A percentile compares a stretch with the other conserved stretches of the same genome.
These are phyloP conservation scores for Pterophyllum scalare DNA, from an alignment of 2,113 vertebrate genomes.

Conservation along the genomic window DNA sequence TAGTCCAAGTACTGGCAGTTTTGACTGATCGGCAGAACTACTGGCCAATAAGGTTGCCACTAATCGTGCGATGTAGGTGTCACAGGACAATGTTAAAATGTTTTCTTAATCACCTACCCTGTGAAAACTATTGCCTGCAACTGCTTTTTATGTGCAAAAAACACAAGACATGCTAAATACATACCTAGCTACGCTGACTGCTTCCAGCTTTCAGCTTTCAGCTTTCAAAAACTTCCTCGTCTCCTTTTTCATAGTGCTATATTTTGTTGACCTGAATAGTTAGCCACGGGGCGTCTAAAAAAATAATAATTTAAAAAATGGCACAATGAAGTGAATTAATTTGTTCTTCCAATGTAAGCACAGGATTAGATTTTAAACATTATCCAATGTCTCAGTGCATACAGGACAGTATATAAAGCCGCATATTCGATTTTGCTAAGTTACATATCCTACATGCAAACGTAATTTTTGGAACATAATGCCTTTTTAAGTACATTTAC, in stretches of 20 bases:
- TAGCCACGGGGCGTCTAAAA: background rate
- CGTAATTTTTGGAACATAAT: background rate
- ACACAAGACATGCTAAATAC: background rate
- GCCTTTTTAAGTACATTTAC: background rate
- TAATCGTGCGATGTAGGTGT: background rate
- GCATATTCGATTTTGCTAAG: background rate
- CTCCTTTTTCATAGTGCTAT: background rate
- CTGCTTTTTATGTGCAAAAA: background rate
- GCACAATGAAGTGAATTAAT: background rate
- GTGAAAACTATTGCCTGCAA: background rate
- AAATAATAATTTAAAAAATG: background rate
- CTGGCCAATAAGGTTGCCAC: background rate
- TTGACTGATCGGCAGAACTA: background rate
- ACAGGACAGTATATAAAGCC: background rate
- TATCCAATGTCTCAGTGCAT: background rate
- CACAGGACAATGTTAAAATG: background rate
- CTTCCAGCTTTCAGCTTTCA: background rate
- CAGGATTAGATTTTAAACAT: background rate
- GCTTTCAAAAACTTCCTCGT: background rate
- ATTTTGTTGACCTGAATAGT: background rate
- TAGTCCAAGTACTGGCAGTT: background rate
- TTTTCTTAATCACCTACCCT: background rate
- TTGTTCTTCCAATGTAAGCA: background rate
- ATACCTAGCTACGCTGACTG: background rate
- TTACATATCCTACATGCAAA: background rate